A percentile compares a stretch with the other conserved stretches of the same genome.
Evolutionary conservation across 1,140 invertebrate genomes (phyloP).

Genomic region (Camponotus pennsylvanicus): DNA sequence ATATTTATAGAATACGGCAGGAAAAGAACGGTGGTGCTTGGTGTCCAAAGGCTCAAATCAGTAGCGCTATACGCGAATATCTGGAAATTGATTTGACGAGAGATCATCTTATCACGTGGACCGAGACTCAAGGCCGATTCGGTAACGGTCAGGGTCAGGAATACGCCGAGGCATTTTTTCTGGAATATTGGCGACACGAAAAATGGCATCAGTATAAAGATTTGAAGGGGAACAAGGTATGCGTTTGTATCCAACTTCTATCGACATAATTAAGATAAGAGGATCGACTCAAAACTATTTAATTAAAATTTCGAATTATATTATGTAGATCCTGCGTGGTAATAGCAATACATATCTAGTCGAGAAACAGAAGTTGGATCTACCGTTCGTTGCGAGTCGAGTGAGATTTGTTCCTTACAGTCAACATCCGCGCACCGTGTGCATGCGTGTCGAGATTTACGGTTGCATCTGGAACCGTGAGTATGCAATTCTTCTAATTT

Average conservation of each 20-base stretch:
- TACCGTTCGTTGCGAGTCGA: conserved; percentile 94
- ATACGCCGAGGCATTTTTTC: conserved; percentile 93
- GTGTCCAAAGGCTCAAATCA: conserved; percentile 95
- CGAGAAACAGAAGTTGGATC: conserved; percentile 92
- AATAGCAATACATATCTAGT: conserved; percentile 96
- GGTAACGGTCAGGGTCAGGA: conserved; percentile 97
- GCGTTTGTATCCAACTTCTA: conserved; percentile 47
- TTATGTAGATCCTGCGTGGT: conserved; percentile 92
- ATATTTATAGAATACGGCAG: conserved; percentile 91
- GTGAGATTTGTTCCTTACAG: conserved; percentile 96
- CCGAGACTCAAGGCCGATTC: conserved; percentile 97
- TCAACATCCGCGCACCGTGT: conserved; percentile 95
- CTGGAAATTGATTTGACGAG: conserved; percentile 94
- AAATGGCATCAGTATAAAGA: conserved; percentile 94
- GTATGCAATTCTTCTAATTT: conserved; percentile 80
- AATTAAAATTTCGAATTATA: neutral
- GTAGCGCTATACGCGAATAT: conserved; percentile 92
- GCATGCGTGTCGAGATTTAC: conserved; percentile 96
- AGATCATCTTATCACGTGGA: conserved; percentile 93
- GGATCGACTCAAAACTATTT: neutral
- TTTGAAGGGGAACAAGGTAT: conserved; percentile 91
- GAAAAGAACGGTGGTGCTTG: conserved; percentile 97
- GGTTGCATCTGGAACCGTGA: conserved; percentile 95
- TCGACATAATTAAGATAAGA: neutral
- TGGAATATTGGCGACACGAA: conserved; percentile 94